These are phyloP conservation scores for Burhinus oedicnemus DNA, from an alignment of 2,113 vertebrate genomes.

Conservation along the genomic window DNA sequence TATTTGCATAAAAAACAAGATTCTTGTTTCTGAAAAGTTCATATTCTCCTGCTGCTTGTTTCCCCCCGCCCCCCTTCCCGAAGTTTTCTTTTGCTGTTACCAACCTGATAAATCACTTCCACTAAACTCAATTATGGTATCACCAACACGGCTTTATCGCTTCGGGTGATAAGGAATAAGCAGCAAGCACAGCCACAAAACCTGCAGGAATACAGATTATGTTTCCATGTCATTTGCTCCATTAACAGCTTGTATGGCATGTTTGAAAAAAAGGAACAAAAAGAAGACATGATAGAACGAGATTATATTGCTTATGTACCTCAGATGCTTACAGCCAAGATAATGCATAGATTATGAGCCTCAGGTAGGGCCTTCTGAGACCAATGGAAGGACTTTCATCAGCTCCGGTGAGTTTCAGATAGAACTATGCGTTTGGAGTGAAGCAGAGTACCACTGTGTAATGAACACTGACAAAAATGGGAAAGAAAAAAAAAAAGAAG, in stretches of 20 bases:
- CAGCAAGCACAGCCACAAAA: slow-evolving; percentile 39
- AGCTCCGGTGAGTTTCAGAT: background rate
- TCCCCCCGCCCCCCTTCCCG: background rate
- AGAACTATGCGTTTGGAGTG: background rate
- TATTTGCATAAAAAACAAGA: slow-evolving; percentile 40
- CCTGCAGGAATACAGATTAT: slow-evolving; percentile 45
- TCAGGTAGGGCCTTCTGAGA: background rate
- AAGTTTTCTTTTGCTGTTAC: slow-evolving; percentile 48
- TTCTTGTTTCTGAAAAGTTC: slow-evolving; percentile 30
- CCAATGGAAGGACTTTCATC: background rate
- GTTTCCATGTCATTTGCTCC: slow-evolving; percentile 50
- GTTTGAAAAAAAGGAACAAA: slow-evolving; percentile 19
- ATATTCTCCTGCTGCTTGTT: slow-evolving; percentile 14
- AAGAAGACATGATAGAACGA: background rate
- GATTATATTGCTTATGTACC: background rate
- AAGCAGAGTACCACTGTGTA: background rate
- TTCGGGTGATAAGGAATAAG: slow-evolving; percentile 55
- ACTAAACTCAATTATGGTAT: slow-evolving; percentile 58
- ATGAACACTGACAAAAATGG: background rate
- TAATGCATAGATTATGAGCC: background rate
- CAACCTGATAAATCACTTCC: slow-evolving; percentile 58
- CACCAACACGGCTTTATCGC: slow-evolving; percentile 38
- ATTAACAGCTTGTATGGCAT: slow-evolving; percentile 29
- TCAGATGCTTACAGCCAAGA: background rate
- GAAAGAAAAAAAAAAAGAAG: background rate